These are phyloP conservation scores for Colinus virginianus DNA, from an alignment of 2,113 vertebrate species.

Conservation along the genomic window DNA sequence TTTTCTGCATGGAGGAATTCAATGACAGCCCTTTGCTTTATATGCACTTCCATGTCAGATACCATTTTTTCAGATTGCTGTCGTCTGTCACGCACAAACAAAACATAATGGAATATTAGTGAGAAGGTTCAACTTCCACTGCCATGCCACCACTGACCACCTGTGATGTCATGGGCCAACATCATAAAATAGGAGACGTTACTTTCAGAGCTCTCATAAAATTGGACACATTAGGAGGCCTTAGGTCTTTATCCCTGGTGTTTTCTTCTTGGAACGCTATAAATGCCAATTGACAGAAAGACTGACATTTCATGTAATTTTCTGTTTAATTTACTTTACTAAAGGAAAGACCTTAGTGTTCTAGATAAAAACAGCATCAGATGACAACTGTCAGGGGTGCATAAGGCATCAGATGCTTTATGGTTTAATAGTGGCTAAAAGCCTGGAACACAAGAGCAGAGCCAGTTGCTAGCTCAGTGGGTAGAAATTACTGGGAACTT, in stretches of 20 bases:
- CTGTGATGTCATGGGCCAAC: no score
- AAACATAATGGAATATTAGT: no score
- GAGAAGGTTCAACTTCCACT: no score
- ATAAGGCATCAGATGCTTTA: not conserved
- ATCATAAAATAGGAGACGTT: no score
- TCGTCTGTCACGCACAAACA: no score
- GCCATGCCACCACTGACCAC: no score
- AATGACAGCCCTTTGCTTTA: no score
- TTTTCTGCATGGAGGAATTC: no score
- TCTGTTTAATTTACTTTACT: not conserved
- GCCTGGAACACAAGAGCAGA: not conserved
- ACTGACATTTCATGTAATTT: not conserved
- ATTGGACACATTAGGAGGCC: not conserved
- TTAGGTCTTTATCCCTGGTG: not conserved
- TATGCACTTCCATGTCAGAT: no score
- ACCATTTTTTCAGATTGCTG: no score
- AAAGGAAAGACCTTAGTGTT: not conserved
- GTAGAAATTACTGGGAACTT: not conserved
- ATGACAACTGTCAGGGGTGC: not conserved
- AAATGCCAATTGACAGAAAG: not conserved
- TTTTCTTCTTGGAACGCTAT: not conserved
- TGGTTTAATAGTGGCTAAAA: not conserved
- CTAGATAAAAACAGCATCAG: not conserved
- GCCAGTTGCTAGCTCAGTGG: not conserved
- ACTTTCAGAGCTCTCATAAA: not conserved